Evolutionary conservation across 2,888 invertebrate genomes (phyloP).

Genomic region (Tryphoninae sp.): DNA sequence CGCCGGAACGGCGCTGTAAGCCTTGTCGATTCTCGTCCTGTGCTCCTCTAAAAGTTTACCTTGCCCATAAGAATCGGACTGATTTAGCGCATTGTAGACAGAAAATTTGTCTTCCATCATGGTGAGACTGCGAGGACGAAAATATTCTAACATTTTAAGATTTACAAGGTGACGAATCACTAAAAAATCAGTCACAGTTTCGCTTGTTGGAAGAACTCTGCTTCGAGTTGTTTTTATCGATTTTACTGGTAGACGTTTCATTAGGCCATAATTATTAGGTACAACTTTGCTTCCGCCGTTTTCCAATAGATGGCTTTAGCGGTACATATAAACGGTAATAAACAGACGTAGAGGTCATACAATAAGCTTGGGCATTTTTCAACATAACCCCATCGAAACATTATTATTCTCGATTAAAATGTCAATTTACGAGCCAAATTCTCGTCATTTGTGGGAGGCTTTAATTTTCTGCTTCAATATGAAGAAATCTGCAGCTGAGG

Average conservation of each 20-base stretch:
- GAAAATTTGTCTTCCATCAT: constrained; percentile 67
- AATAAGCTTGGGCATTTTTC: no score
- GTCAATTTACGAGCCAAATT: no score
- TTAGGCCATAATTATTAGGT: no score
- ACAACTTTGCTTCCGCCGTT: no score
- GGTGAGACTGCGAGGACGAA: constrained; percentile 62
- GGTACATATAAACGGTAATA: no score
- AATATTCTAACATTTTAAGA: constrained; percentile 62
- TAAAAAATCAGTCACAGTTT: constrained; percentile 62
- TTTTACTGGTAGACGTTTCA: neutral
- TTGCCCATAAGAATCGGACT: constrained; percentile 66
- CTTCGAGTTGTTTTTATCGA: constrained; percentile 48
- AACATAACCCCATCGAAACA: no score
- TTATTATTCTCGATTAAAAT: no score
- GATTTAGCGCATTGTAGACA: constrained; percentile 66
- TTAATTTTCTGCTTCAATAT: no score
- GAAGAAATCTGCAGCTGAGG: no score
- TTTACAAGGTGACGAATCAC: constrained; percentile 63
- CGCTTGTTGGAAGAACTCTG: constrained; percentile 62
- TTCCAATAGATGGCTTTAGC: no score
- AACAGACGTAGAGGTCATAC: no score
- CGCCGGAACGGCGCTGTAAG: constrained; percentile 16
- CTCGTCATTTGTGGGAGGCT: no score
- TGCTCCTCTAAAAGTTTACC: constrained; percentile 64
- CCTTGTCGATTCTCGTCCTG: constrained; percentile 52